Percentiles rank a stretch among this genome's conserved stretches.
Evolutionary conservation across 1,140 invertebrate species (phyloP).

Genomic region (Chironomus striatipennis): DNA sequence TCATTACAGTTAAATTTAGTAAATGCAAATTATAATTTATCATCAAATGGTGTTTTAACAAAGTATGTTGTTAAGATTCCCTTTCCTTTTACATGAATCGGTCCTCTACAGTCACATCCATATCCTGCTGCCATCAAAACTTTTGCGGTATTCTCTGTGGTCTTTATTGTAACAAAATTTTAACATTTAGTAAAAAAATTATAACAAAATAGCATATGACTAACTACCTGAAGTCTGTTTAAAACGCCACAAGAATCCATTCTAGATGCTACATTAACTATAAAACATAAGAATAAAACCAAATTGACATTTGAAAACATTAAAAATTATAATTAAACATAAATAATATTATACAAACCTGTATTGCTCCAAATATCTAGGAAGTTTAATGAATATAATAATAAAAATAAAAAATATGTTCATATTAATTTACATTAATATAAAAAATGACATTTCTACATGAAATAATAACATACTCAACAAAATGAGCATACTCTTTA

Average conservation of each 20-base stretch:
- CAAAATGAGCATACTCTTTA: too few species aligned
- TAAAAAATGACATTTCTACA: too few species aligned
- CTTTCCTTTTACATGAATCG: slow-evolving; percentile 89
- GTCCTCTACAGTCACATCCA: slow-evolving; percentile 74
- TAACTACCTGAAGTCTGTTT: slow-evolving; percentile 65
- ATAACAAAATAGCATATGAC: slow-evolving; percentile 24
- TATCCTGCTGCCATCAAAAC: slow-evolving; percentile 76
- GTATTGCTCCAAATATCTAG: slow-evolving; percentile 91
- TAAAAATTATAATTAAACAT: too few species aligned
- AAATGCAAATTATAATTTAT: slow-evolving; percentile 42
- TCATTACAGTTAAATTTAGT: background rate
- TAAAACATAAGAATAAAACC: background rate
- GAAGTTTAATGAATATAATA: background rate
- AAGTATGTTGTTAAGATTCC: slow-evolving; percentile 88
- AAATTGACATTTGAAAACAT: too few species aligned
- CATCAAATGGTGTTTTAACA: slow-evolving; percentile 69
- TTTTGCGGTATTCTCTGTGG: slow-evolving; percentile 81
- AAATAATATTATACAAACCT: background rate
- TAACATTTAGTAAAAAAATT: slow-evolving; percentile 39
- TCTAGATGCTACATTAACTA: slow-evolving; percentile 85
- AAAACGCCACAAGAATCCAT: slow-evolving; percentile 95
- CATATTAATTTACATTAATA: too few species aligned
- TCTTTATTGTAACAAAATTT: slow-evolving; percentile 30
- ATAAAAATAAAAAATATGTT: background rate
- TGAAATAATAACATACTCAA: too few species aligned